phyloP scores from a whole-genome alignment of 2,888 invertebrate genomes.

The Caenorhabditis sp. region DNA sequence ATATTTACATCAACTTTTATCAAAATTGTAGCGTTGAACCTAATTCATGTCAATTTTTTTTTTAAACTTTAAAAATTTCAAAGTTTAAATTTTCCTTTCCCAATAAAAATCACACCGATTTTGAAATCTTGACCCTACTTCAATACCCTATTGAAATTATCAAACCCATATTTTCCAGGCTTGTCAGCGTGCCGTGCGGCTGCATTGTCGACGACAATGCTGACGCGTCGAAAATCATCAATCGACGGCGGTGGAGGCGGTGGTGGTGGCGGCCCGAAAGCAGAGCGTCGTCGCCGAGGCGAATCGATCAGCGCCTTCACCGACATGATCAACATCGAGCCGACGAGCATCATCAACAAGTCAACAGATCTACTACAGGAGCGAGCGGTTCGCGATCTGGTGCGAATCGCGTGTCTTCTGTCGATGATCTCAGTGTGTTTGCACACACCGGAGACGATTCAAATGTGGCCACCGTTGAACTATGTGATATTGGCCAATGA shows the following conservation, averaged over 20 bases:
- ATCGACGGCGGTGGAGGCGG: slow-evolving; percentile 36
- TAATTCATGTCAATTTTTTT: too few species aligned
- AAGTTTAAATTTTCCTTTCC: too few species aligned
- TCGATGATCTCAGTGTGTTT: slow-evolving; percentile 94
- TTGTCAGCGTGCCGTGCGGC: slow-evolving; percentile 66
- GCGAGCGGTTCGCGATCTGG: slow-evolving; percentile 49
- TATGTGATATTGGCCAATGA: slow-evolving; percentile 89
- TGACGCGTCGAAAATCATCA: slow-evolving; percentile 64
- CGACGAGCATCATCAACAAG: slow-evolving; percentile 52
- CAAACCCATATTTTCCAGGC: slow-evolving; percentile 27
- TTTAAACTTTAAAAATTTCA: too few species aligned
- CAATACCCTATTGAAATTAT: too few species aligned
- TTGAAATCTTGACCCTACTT: too few species aligned
- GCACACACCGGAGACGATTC: slow-evolving; percentile 95
- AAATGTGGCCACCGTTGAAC: slow-evolving; percentile 83
- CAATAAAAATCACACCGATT: too few species aligned
- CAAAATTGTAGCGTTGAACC: too few species aligned
- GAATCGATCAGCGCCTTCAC: slow-evolving; percentile 52
- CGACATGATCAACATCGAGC: slow-evolving; percentile 58
- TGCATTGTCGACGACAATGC: slow-evolving; percentile 68
- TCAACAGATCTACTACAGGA: slow-evolving; percentile 55
- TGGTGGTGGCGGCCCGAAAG: slow-evolving; percentile 28
- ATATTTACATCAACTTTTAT: too few species aligned
- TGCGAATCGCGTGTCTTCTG: slow-evolving; percentile 77
- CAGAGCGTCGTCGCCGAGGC: slow-evolving; percentile 40